Evolutionary conservation across 53 echinoderm and acorn worm species (phyloP).

Genomic region (Echinarachnius parma): DNA sequence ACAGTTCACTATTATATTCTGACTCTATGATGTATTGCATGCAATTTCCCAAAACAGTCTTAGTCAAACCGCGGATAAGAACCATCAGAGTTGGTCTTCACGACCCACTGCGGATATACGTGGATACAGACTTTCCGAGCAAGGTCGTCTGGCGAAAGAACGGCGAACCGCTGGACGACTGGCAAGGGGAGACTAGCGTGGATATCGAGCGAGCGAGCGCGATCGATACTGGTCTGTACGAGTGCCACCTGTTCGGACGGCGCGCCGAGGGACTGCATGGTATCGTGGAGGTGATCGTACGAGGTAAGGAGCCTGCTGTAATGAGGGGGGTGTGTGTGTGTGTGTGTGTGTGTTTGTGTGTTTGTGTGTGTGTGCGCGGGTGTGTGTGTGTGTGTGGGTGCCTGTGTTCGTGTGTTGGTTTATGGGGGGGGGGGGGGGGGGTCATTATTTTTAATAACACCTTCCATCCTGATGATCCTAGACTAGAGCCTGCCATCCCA

Average conservation of each 20-base stretch:
- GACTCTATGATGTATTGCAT: background rate
- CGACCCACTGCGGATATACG: slow-evolving; percentile 5
- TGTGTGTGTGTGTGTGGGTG: too few relatives aligned
- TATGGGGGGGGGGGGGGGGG: too few relatives aligned
- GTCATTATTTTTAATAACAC: too few relatives aligned
- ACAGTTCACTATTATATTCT: too few relatives aligned
- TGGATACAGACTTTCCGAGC: background rate
- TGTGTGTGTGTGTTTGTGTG: too few relatives aligned
- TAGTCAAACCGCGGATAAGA: background rate
- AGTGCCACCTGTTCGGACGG: slow-evolving; percentile 12
- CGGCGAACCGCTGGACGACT: slow-evolving; percentile 26
- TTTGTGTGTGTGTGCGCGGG: too few relatives aligned
- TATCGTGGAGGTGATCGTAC: slow-evolving; percentile 24
- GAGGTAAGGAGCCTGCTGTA: slow-evolving; percentile 9
- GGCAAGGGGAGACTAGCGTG: slow-evolving; percentile 11
- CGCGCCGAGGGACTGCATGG: slow-evolving; percentile 3
- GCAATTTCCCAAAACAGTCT: background rate
- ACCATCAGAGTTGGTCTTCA: slow-evolving; percentile 17
- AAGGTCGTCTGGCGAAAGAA: slow-evolving; percentile 16
- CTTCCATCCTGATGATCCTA: too few relatives aligned
- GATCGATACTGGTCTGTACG: slow-evolving; percentile 37
- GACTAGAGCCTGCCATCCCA: slow-evolving; percentile 4
- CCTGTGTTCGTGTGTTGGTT: too few relatives aligned
- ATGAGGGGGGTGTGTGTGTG: too few relatives aligned
- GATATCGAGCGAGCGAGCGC: slow-evolving; percentile 38